phyloP scores from a whole-genome alignment of 2,113 vertebrate genomes.

The Gasterosteus nipponicus region DNA sequence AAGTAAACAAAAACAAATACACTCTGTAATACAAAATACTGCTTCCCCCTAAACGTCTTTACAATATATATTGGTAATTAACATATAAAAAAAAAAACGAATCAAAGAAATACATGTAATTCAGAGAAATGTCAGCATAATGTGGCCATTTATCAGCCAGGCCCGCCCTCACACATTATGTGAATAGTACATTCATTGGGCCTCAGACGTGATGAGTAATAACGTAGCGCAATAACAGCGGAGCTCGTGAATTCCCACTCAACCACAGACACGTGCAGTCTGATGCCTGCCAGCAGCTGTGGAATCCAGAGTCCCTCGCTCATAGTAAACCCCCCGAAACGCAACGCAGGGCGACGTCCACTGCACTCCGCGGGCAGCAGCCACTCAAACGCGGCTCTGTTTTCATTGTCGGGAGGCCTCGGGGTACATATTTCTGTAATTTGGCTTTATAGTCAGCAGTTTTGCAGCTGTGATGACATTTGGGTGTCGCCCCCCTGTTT shows the following conservation, averaged over 20 bases:
- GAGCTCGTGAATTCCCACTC: conserved; percentile 56
- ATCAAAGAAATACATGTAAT: conserved; percentile 33
- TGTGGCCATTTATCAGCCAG: conserved; percentile 22
- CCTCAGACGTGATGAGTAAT: conserved; percentile 42
- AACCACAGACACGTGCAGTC: conserved; percentile 61
- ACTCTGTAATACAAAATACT: background rate
- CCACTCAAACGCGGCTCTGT: conserved; percentile 83
- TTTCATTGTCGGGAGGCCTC: conserved; percentile 84
- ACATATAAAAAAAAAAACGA: conserved; percentile 15
- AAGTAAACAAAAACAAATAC: conserved; percentile 15
- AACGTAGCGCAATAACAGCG: conserved; percentile 50
- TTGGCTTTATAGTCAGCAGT: conserved; percentile 90
- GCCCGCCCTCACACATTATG: conserved; percentile 23
- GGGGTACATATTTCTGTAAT: conserved; percentile 92
- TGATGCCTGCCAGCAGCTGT: conserved; percentile 78
- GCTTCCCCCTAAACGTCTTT: conserved; percentile 5
- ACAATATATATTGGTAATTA: background rate
- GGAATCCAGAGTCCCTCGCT: conserved; percentile 67
- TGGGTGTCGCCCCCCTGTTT: conserved; percentile 90
- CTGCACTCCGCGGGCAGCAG: conserved; percentile 69
- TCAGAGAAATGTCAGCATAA: conserved; percentile 39
- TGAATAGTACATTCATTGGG: conserved; percentile 37
- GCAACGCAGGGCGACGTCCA: conserved; percentile 73
- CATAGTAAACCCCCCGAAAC: conserved; percentile 78
- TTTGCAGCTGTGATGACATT: conserved; percentile 95